Evolutionary conservation across 2,113 vertebrate genomes (phyloP).

Genomic region (Pandion haliaetus): DNA sequence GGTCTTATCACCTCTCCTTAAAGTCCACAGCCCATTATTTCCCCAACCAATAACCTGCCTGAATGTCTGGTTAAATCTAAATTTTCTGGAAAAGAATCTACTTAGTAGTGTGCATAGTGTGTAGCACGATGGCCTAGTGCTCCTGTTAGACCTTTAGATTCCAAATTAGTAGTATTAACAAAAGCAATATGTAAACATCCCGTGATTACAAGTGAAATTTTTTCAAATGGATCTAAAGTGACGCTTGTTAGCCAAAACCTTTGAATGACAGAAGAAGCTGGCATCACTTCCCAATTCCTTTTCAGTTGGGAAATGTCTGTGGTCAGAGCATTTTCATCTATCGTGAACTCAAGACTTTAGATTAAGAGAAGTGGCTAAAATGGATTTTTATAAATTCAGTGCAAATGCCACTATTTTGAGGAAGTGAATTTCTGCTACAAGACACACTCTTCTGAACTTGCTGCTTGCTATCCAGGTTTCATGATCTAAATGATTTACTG

Average conservation of each 20-base stretch:
- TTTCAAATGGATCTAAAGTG: background rate
- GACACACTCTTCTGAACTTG: background rate
- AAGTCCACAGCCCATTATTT: background rate
- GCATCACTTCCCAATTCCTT: slow-evolving; percentile 22
- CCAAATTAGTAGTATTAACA: background rate
- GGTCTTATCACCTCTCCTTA: background rate
- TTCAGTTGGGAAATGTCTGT: slow-evolving; percentile 31
- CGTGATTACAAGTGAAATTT: background rate
- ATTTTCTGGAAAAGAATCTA: background rate
- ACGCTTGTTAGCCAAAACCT: slow-evolving; percentile 12
- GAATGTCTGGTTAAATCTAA: background rate
- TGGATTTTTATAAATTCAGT: slow-evolving; percentile 40
- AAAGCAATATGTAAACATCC: background rate
- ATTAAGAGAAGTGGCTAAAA: slow-evolving; percentile 50
- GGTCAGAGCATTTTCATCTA: slow-evolving; percentile 24
- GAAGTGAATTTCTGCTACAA: slow-evolving; percentile 38
- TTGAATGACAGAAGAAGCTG: slow-evolving; percentile 17
- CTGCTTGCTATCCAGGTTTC: slow-evolving; percentile 26
- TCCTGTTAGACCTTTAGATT: background rate
- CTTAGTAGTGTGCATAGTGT: background rate
- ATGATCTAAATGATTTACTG: background rate
- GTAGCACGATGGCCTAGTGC: background rate
- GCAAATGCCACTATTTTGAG: slow-evolving; percentile 33
- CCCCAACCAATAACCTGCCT: background rate
- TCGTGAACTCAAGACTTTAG: background rate